These are phyloP conservation scores for Stratiomys singularior DNA, from an alignment of 2,888 invertebrate species.

Conservation along the genomic window DNA sequence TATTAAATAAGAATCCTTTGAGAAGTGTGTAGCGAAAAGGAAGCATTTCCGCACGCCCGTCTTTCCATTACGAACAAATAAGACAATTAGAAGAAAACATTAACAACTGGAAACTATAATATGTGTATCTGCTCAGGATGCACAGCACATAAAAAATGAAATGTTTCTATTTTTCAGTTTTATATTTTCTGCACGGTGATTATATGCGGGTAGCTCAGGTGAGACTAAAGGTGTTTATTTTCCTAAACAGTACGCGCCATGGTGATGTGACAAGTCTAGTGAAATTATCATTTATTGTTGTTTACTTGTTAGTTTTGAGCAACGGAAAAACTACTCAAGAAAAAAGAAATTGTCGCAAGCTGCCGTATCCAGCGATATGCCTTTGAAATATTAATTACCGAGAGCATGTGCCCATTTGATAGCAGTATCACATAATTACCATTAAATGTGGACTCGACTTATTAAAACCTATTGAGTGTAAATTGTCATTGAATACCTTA, in stretches of 20 bases:
- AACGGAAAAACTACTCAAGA: neutral
- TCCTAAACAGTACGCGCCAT: conserved; percentile 1
- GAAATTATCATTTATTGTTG: conserved; percentile 32
- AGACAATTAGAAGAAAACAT: conserved; percentile 8
- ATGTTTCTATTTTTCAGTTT: conserved; percentile 37
- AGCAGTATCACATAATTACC: conserved; percentile 18
- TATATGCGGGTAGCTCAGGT: conserved; percentile 49
- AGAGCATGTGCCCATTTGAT: conserved; percentile 41
- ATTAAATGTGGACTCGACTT: conserved; percentile 9
- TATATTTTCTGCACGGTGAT: conserved; percentile 26
- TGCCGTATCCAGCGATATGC: neutral
- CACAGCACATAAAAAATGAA: conserved; percentile 13
- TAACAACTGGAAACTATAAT: conserved; percentile 18
- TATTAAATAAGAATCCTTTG: conserved; percentile 38
- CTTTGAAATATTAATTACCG: conserved; percentile 30
- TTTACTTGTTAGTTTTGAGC: neutral
- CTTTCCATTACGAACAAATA: neutral
- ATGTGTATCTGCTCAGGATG: neutral
- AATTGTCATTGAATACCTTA: no score
- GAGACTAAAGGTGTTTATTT: conserved; percentile 35
- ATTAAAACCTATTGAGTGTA: neutral
- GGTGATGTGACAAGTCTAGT: neutral
- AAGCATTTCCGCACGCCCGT: neutral
- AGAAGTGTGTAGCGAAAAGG: conserved; percentile 14
- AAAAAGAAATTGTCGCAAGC: conserved; percentile 27